phyloP scores from a whole-genome alignment of 2,888 invertebrate species.

The Oscheius sp. region DNA sequence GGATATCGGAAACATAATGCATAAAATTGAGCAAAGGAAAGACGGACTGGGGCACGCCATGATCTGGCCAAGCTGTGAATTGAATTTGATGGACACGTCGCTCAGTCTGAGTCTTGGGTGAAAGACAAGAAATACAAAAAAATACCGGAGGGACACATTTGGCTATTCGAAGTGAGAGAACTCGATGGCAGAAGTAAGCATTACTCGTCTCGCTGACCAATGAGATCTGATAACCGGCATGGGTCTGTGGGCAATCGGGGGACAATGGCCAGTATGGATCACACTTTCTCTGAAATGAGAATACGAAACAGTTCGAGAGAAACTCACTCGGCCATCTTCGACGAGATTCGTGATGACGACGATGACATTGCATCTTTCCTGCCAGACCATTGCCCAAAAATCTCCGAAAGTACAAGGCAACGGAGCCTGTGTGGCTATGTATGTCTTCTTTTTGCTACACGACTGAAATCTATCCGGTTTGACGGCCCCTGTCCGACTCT shows the following conservation, averaged over 20 bases:
- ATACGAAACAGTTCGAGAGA: neutral
- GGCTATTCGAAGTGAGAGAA: slow-evolving; percentile 57
- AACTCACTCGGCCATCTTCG: slow-evolving; percentile 64
- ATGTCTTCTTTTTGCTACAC: slow-evolving; percentile 63
- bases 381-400: slow-evolving; percentile 68
- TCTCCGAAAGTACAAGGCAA: slow-evolving; percentile 69
- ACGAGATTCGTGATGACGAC: slow-evolving; percentile 71
- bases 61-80: slow-evolving; percentile 70
- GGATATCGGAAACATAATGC: slow-evolving; percentile 68
- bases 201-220: slow-evolving; percentile 61
- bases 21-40: slow-evolving; percentile 69
- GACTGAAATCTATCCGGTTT: slow-evolving; percentile 47
- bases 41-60: slow-evolving; percentile 60
- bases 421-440: slow-evolving; percentile 72
- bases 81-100: slow-evolving; percentile 69
- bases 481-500: slow-evolving; percentile 2
- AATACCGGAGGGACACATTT: slow-evolving; percentile 58
- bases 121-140: neutral
- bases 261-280: slow-evolving; percentile 70
- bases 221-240: slow-evolving; percentile 59
- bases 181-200: slow-evolving; percentile 64
- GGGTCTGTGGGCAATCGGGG: slow-evolving; percentile 45
- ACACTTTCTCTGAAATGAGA: slow-evolving; percentile 64
- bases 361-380: slow-evolving; percentile 67
- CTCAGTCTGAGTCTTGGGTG: slow-evolving; percentile 52